Evolutionary conservation across 2,797 vertebrate species (phyloP).

Genomic region (Furcifer pardalis): DNA sequence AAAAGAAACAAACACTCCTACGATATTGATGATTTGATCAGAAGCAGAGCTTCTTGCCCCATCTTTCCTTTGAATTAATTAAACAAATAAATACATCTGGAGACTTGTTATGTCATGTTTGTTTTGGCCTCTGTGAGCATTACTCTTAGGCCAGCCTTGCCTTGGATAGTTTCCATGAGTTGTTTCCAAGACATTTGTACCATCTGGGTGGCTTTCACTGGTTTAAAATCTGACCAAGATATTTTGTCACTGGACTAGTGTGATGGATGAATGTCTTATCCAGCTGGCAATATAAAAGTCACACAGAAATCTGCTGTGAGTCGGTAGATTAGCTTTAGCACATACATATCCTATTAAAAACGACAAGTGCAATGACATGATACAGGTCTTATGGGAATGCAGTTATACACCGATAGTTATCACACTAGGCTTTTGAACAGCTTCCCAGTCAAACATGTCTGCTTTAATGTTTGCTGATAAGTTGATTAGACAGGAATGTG

Average conservation of each 20-base stretch:
- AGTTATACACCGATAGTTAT: not conserved
- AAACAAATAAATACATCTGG: too few relatives aligned
- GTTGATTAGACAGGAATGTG: not conserved
- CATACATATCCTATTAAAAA: too few relatives aligned
- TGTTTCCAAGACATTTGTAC: constrained; percentile 14
- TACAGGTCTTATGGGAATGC: not conserved
- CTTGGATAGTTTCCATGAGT: not conserved
- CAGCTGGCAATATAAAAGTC: constrained; percentile 5
- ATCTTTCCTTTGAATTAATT: not conserved
- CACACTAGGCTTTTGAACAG: not conserved
- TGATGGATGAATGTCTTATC: not conserved
- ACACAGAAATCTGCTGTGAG: not conserved
- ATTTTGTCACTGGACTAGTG: not conserved
- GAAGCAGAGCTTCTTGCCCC: not conserved
- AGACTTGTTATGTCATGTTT: not conserved
- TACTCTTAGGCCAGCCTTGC: not conserved
- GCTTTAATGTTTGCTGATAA: not conserved
- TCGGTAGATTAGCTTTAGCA: not conserved
- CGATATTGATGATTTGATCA: not conserved
- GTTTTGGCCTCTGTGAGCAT: not conserved
- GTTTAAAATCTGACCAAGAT: constrained; percentile 19
- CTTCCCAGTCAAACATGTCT: not conserved
- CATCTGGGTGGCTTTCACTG: not conserved
- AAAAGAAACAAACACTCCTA: not conserved
- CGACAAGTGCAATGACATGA: too few relatives aligned